These are phyloP conservation scores for Elgaria multicarinata DNA, from an alignment of 2,113 vertebrate genomes.

Conservation along the genomic window DNA sequence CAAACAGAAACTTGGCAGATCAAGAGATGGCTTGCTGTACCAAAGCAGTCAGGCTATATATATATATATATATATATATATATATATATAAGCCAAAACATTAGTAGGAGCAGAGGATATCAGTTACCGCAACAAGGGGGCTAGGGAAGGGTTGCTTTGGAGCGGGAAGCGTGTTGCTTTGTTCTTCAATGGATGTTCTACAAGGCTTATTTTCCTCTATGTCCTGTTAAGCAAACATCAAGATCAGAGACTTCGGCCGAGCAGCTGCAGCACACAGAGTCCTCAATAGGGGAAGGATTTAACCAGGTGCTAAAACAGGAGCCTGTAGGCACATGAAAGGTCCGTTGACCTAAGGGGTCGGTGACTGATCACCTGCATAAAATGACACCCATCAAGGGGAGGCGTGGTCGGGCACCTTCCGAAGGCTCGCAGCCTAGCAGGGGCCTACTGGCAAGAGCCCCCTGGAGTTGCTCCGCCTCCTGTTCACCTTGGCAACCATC, in stretches of 20 bases:
- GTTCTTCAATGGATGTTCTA: background rate
- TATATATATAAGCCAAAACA: background rate
- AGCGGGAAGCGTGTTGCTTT: background rate
- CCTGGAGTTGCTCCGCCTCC: too few species aligned
- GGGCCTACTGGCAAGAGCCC: too few species aligned
- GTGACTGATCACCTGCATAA: background rate
- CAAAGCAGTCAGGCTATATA: background rate
- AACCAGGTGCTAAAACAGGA: background rate
- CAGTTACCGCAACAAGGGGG: background rate
- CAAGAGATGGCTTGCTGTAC: slow-evolving; percentile 18
- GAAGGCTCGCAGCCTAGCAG: too few species aligned
- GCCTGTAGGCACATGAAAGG: background rate
- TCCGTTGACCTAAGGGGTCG: background rate
- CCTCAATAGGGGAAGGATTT: background rate
- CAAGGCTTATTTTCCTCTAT: background rate
- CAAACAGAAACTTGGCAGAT: slow-evolving; percentile 27
- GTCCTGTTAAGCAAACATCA: background rate
- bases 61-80: too few species aligned
- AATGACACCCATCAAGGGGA: too few species aligned
- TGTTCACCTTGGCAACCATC: too few species aligned
- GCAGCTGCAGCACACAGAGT: background rate
- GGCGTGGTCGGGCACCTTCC: too few species aligned
- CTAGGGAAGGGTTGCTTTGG: background rate
- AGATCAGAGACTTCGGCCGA: background rate
- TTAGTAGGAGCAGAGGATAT: background rate